A percentile compares a stretch with the other conserved stretches of the same genome.
Conservation (phyloP, 1,140 invertebrate genomes). For the Drosophila miranda region DNA sequence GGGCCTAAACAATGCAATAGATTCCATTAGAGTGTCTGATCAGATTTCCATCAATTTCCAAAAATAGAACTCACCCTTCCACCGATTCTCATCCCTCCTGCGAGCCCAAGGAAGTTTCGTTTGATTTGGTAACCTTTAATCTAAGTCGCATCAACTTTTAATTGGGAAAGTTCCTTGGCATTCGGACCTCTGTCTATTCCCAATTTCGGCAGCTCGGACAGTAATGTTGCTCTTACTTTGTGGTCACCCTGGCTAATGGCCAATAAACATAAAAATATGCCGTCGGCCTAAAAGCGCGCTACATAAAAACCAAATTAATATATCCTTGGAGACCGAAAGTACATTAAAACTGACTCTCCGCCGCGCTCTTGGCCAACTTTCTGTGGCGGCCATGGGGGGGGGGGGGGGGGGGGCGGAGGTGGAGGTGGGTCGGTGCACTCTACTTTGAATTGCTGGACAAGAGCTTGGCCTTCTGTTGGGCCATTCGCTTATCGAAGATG, state of each 20-base stretch:
- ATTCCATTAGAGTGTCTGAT: no score
- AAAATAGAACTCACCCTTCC: background rate
- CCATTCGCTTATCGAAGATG: conserved; percentile 41
- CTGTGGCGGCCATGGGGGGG: background rate
- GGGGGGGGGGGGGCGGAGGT: background rate
- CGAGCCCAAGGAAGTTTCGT: conserved; percentile 16
- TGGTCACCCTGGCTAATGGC: conserved; percentile 62
- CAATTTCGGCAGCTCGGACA: conserved; percentile 6
- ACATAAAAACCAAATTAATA: conserved; percentile 77
- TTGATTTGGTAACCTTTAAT: conserved; percentile 57
- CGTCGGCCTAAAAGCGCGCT: conserved; percentile 48
- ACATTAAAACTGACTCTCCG: conserved; percentile 39
- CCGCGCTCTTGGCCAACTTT: background rate
- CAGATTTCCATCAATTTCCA: no score
- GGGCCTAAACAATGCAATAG: no score
- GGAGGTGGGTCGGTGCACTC: conserved; percentile 10
- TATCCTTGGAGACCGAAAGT: conserved; percentile 74
- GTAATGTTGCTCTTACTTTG: conserved; percentile 19
- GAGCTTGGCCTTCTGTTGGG: conserved; percentile 6
- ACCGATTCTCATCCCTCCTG: no score
- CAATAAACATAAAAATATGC: conserved; percentile 74
- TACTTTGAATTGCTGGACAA: conserved; percentile 33
- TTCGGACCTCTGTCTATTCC: background rate
- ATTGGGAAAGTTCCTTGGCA: conserved; percentile 61
- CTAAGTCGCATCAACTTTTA: conserved; percentile 61